Conservation (phyloP, 1,140 invertebrate species). For the Stenopsyche tienmushanensis region DNA sequence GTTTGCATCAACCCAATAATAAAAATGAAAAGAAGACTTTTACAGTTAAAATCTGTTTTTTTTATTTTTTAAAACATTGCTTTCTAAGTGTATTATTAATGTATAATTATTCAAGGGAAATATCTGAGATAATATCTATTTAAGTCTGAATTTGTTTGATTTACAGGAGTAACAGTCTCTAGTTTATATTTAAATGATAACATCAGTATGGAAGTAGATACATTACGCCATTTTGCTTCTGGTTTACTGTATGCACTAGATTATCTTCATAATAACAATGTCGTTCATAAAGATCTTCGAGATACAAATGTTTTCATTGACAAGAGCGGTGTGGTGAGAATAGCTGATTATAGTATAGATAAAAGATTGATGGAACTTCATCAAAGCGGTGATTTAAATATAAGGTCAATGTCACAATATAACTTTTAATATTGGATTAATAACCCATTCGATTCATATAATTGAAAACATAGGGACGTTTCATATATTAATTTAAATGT, state of each 20-base stretch:
- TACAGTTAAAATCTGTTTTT: no score
- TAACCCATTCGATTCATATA: not conserved
- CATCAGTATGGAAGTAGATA: constrained; percentile 57
- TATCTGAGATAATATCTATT: no score
- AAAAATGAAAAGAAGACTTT: no score
- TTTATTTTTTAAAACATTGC: no score
- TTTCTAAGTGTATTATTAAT: no score
- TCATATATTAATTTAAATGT: constrained; percentile 2
- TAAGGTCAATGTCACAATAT: constrained; percentile 13
- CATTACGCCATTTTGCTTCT: constrained; percentile 47
- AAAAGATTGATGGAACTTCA: constrained; percentile 34
- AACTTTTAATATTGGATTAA: not conserved
- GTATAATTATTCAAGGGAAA: no score
- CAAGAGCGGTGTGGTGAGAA: constrained; percentile 56
- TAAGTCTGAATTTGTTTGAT: no score
- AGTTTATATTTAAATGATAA: constrained; percentile 57
- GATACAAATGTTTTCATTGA: constrained; percentile 68
- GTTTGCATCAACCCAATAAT: no score
- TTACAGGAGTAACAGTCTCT: constrained; percentile 53
- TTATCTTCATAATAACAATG: constrained; percentile 74
- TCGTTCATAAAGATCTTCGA: constrained; percentile 74
- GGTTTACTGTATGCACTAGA: constrained; percentile 67
- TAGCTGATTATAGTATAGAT: constrained; percentile 74
- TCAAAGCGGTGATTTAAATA: constrained; percentile 24
- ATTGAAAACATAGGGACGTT: not conserved